Conservation (phyloP, 1,140 invertebrate species). For the Drosophila baimaii region DNA sequence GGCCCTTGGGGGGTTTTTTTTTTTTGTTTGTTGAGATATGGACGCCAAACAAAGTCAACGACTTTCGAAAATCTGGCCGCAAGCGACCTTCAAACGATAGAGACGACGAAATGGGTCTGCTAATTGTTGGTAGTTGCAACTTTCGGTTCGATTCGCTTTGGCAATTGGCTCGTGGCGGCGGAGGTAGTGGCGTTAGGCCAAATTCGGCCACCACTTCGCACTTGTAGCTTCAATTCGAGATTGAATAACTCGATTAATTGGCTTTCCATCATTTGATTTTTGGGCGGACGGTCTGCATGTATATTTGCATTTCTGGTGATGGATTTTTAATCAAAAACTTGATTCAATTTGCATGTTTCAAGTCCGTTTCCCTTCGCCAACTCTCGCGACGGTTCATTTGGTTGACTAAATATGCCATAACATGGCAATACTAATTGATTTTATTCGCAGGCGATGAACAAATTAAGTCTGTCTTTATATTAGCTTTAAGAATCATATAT, state of each 20-base stretch:
- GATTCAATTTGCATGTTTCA: slow-evolving; percentile 65
- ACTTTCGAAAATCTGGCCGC: slow-evolving; percentile 70
- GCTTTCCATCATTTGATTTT: slow-evolving; percentile 43
- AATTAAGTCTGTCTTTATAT: slow-evolving; percentile 20
- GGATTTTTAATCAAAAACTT: slow-evolving; percentile 61
- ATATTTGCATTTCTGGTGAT: slow-evolving; percentile 50
- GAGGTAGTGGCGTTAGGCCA: not conserved
- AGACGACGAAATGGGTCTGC: slow-evolving; percentile 45
- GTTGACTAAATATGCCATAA: slow-evolving; percentile 40
- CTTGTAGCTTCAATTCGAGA: slow-evolving; percentile 46
- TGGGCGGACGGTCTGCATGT: not conserved
- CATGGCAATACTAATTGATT: slow-evolving; percentile 59
- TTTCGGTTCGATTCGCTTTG: slow-evolving; percentile 49
- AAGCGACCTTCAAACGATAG: slow-evolving; percentile 53
- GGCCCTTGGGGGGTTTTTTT: slow-evolving; percentile 48
- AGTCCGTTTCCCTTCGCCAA: slow-evolving; percentile 35
- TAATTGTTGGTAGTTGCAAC: slow-evolving; percentile 59
- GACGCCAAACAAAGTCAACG: slow-evolving; percentile 68
- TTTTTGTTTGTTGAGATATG: slow-evolving; percentile 1
- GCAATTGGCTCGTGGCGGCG: slow-evolving; percentile 5
- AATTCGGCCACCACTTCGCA: slow-evolving; percentile 34
- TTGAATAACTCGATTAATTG: slow-evolving; percentile 35
- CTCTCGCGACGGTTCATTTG: slow-evolving; percentile 33
- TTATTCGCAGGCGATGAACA: slow-evolving; percentile 41
- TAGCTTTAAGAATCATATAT: slow-evolving; percentile 19